Base-by-base conservation (phyloP, 1,140 invertebrate species). In the Bombus breviceps region DNA sequence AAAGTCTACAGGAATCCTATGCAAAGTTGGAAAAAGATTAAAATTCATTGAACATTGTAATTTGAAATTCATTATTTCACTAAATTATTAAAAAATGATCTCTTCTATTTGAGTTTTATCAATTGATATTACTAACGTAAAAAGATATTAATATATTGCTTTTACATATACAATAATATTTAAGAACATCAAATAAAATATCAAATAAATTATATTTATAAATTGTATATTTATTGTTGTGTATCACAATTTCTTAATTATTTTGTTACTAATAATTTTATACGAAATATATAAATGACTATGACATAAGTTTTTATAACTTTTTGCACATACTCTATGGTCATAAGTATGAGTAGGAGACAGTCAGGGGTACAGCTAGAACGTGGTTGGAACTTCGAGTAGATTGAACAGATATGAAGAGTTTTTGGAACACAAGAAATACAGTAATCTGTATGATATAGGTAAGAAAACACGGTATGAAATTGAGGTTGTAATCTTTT, bases 401-500 rank as follows among this genome's bases (percentile, higher is more conserved):
- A 12, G 53, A 28, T 37, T 22, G 34, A 59, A 57, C 15, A 81
- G 2, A 37, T 64, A 41, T 62, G 37, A 39, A 41, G 41, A 25
- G 37, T 22, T 71, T 71, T 71, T 41, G 69, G 69, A 81, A 57
- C 34, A 81, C n/a, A 18, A 37, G 18, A 25, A 34, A 25, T 25
- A 34, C 62, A 62, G 66, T 66, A 66, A 72, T 74, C 3, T 59
- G 41, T 78, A 9, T 41, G 13, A 28, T 62, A 37, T 28, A 43
- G 10, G 43, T 15, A 62, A 59, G 41, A 41, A 37, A 78, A 22
- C 9, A 32, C 75, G 86, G 59, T 64, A 77, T 90, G 83, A 83
- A 28, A 47, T 77, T 88, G 88, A 86, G 86, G 76, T 76, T 82
- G 39, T 73, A 75, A 84, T 62, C 18, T 22, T 85, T 32, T 43